phyloP scores from a whole-genome alignment of 1,140 invertebrate genomes.

The Daktulosphaira vitifoliae region DNA sequence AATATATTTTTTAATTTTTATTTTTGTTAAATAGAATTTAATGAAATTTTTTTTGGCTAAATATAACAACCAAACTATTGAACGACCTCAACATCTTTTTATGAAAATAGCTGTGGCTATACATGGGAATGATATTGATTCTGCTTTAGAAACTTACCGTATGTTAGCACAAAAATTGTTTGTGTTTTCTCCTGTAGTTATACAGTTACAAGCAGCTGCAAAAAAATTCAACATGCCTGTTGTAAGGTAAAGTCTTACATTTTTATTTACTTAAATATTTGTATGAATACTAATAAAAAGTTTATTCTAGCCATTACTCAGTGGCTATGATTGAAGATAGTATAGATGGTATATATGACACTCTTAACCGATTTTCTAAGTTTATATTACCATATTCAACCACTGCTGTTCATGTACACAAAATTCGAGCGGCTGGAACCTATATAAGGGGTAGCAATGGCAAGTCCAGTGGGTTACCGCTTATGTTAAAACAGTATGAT shows the following conservation, averaged over 20 bases:
- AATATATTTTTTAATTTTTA: neutral
- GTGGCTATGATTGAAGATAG: slow-evolving; percentile 93
- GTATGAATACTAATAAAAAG: too few relatives aligned
- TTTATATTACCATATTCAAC: slow-evolving; percentile 97
- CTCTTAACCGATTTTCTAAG: slow-evolving; percentile 85
- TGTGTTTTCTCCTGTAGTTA: slow-evolving; percentile 47
- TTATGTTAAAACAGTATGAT: slow-evolving; percentile 94
- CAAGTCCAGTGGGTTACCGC: slow-evolving; percentile 89
- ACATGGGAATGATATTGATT: slow-evolving; percentile 86
- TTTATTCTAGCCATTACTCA: slow-evolving; percentile 79
- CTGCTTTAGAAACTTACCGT: slow-evolving; percentile 94
- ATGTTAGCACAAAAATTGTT: slow-evolving; percentile 91
- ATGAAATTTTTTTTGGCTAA: slow-evolving; percentile 92
- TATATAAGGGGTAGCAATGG: slow-evolving; percentile 93
- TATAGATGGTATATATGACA: slow-evolving; percentile 97
- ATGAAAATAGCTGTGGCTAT: slow-evolving; percentile 97
- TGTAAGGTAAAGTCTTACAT: too few relatives aligned
- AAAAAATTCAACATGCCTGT: slow-evolving; percentile 95
- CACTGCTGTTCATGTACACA: slow-evolving; percentile 94
- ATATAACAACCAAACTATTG: slow-evolving; percentile 86
- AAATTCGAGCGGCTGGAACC: slow-evolving; percentile 84
- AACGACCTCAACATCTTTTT: slow-evolving; percentile 96
- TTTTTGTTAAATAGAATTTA: slow-evolving; percentile 55
- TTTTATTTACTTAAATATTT: slow-evolving; percentile 82
- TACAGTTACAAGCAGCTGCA: slow-evolving; percentile 75